phyloP scores from a whole-genome alignment of 2,113 vertebrate genomes.

The Paralichthys olivaceus region DNA sequence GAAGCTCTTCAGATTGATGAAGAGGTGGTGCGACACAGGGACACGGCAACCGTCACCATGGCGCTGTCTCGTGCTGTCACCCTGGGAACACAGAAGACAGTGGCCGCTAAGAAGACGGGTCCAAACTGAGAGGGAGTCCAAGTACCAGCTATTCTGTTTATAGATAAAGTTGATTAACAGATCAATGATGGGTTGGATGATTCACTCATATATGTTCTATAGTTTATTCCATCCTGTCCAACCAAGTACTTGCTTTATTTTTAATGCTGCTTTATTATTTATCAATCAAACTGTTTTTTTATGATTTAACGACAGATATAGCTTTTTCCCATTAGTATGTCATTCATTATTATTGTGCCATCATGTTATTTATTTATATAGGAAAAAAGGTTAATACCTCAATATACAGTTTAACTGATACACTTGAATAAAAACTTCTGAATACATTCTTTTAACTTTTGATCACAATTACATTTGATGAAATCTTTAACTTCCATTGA shows the following conservation, averaged over 20 bases:
- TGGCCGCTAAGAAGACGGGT: slow-evolving; percentile 35
- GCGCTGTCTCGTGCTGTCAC: slow-evolving; percentile 89
- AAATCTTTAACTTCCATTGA: too few species aligned
- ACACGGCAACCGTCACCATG: slow-evolving; percentile 91
- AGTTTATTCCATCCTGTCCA: slow-evolving; percentile 15
- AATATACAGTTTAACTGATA: background rate
- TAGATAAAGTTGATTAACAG: slow-evolving; percentile 25
- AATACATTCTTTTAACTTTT: too few species aligned
- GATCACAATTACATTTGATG: too few species aligned
- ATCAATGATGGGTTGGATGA: slow-evolving; percentile 22
- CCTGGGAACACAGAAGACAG: slow-evolving; percentile 76
- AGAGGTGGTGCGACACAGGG: slow-evolving; percentile 95
- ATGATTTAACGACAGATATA: too few species aligned
- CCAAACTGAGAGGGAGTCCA: slow-evolving; percentile 2
- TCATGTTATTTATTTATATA: too few species aligned
- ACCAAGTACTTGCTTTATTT: too few species aligned
- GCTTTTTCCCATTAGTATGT: too few species aligned
- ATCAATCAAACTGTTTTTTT: too few species aligned
- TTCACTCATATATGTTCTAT: slow-evolving; percentile 15
- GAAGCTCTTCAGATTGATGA: slow-evolving; percentile 97
- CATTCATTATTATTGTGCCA: too few species aligned
- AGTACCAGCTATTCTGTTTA: slow-evolving; percentile 25
- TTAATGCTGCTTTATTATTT: too few species aligned
- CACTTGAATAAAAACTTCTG: too few species aligned
- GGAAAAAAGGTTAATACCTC: too few species aligned